These are phyloP conservation scores for Benitochromis conjunctus DNA, from an alignment of 2,113 vertebrate species.

Conservation along the genomic window DNA sequence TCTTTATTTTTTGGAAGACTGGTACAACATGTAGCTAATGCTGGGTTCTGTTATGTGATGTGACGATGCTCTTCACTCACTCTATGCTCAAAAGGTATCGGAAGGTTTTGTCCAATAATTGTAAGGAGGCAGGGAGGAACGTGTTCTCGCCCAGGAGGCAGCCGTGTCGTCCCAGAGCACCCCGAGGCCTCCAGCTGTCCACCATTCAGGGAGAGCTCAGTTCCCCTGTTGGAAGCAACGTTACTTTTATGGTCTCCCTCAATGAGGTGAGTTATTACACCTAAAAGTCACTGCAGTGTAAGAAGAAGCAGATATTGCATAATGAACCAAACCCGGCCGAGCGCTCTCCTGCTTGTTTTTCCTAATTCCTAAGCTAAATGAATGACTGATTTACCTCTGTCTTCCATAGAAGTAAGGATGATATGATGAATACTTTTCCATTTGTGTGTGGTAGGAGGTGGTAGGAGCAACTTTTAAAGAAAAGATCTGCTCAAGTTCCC, in stretches of 20 bases:
- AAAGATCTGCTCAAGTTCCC: not conserved
- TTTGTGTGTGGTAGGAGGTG: not conserved
- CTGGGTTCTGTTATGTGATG: not conserved
- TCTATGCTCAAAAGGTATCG: slow-evolving; percentile 78
- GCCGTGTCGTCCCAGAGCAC: slow-evolving; percentile 82
- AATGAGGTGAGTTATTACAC: slow-evolving; percentile 78
- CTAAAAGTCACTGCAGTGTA: not conserved
- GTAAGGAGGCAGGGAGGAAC: slow-evolving; percentile 82
- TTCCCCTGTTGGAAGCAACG: slow-evolving; percentile 80
- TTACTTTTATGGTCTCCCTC: slow-evolving; percentile 87
- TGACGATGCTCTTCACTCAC: not conserved
- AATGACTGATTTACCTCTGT: not conserved
- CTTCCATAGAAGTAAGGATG: not conserved
- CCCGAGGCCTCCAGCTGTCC: slow-evolving; percentile 82
- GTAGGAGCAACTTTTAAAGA: not conserved
- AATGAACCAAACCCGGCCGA: not conserved
- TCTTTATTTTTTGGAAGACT: not conserved
- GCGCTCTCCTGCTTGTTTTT: not conserved
- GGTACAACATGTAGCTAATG: not conserved
- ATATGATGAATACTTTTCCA: not conserved
- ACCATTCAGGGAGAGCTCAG: slow-evolving; percentile 82
- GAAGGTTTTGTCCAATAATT: slow-evolving; percentile 92
- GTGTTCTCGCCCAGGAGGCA: slow-evolving; percentile 84
- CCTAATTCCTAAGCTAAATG: not conserved
- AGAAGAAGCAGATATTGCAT: not conserved